Evolutionary conservation across 2,113 vertebrate genomes (phyloP), one percentile per base, ranked within the genome.

Genomic region (Glareola pratincola): DNA sequence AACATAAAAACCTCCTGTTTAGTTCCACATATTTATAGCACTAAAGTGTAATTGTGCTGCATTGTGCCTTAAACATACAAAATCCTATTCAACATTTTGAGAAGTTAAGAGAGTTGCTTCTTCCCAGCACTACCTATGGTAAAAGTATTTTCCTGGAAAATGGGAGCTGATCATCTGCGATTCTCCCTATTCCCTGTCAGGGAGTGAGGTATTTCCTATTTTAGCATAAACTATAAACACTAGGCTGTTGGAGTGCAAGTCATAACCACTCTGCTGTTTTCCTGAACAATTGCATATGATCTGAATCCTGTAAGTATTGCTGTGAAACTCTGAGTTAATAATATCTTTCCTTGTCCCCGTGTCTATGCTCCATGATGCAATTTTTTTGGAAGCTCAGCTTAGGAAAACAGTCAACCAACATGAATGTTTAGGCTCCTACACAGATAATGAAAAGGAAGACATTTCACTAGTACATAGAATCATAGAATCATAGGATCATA

Each of bases 161-260:
- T 4, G 5, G 6, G 14, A 57, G 10, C 0, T 9, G 51, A 27
- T 45, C 2, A 17, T 45, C 16, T 9, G 1, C 36, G 14, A 74
- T 19, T 62, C 20, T 57, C 50, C 7, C 6, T 10, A 9, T 4
- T 3, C 2, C 9, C 17, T n/a, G 9, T 29, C 30, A 68, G 26
- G 37, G 82, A 72, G 1, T 12, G 12, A 77, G 3, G 5, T 68
- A 23, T 78, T 78, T 82, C 4, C 10, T 67, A 30, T 60, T 75
- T 81, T 51, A 36, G 32, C 11, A 29, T 18, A 45, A 75, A 17
- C 22, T 8, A 27, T 32, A 76, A 53, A 11, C 6, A 24, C 27
- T 9, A 48, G 8, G 10, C 4, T 47, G 29, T 12, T 78, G 32
- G 30, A 72, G 15, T 18, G 27, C 26, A 37, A 67, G 19, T n/a